Evolutionary conservation across 2,797 vertebrate species (phyloP).

Genomic region (Melanotaenia parkinsoni): DNA sequence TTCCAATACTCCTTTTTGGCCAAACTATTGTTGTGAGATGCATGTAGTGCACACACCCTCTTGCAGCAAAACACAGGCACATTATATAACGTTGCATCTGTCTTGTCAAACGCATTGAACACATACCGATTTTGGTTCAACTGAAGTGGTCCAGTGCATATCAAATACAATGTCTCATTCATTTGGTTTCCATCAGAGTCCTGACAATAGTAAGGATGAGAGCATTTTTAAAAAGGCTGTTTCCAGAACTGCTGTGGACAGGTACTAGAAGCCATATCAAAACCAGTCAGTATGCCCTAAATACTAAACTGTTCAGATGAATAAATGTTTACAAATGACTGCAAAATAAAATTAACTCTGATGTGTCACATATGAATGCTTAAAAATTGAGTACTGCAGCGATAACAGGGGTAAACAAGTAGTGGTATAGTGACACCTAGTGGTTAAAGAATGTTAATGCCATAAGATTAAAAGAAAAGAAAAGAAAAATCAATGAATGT

Average conservation of each 20-base stretch:
- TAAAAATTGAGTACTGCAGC: constrained; percentile 27
- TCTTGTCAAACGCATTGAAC: constrained; percentile 76
- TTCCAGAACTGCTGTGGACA: constrained; percentile 39
- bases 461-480: constrained; percentile 7
- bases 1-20: constrained; percentile 34
- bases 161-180: constrained; percentile 71
- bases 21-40: constrained; percentile 59
- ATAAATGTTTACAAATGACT: constrained; percentile 50
- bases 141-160: constrained; percentile 72
- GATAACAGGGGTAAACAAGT: constrained; percentile 26
- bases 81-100: constrained; percentile 80
- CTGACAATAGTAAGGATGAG: constrained; percentile 57
- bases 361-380: constrained; percentile 18
- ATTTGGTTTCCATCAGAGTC: constrained; percentile 73
- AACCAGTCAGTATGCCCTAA: constrained; percentile 27
- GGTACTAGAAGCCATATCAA: constrained; percentile 40
- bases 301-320: constrained; percentile 38
- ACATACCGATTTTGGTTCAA: constrained; percentile 77
- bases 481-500: constrained; percentile 26
- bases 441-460: constrained; percentile 31
- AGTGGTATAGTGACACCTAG: constrained; percentile 53
- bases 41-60: constrained; percentile 67
- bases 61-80: constrained; percentile 84
- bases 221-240: constrained; percentile 43
- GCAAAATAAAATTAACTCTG: constrained; percentile 45